Conservation (phyloP, 2,113 vertebrate genomes). For the Peromyscus californicus region DNA sequence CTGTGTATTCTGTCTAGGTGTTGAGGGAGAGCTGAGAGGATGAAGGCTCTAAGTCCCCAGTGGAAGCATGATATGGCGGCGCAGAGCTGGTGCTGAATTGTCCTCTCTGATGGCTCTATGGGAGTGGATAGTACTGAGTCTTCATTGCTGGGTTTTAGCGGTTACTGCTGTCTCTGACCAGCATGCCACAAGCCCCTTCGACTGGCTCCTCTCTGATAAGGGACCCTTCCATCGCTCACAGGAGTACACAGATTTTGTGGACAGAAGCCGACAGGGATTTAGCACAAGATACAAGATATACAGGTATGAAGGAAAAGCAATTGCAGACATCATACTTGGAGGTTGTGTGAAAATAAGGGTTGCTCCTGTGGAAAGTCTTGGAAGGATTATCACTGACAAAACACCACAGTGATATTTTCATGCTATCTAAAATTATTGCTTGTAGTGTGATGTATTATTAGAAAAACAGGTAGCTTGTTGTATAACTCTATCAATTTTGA, state of each 20-base stretch:
- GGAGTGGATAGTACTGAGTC: constrained; percentile 96
- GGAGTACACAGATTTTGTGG: constrained; percentile 99
- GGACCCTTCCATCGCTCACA: constrained; percentile 98
- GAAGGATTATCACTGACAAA: constrained; percentile 55
- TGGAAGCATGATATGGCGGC: constrained; percentile 94
- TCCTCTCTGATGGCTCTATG: constrained; percentile 99
- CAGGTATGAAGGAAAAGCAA: constrained; percentile 91
- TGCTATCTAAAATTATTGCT: constrained; percentile 69
- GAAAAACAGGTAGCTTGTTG: constrained; percentile 18
- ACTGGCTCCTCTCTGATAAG: constrained; percentile 99
- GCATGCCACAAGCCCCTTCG: constrained; percentile 96
- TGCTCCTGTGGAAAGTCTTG: constrained; percentile 77
- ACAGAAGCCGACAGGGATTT: constrained; percentile 98
- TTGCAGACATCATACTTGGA: constrained; percentile 57
- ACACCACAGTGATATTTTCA: constrained; percentile 42
- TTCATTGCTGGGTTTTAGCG: constrained; percentile 96
- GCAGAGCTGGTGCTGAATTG: constrained; percentile 94
- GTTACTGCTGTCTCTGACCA: constrained; percentile 93
- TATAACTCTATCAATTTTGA: not conserved
- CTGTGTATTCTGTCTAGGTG: constrained; percentile 90
- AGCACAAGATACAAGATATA: constrained; percentile 99
- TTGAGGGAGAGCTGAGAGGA: constrained; percentile 93
- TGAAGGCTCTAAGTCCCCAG: constrained; percentile 93
- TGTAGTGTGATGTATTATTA: constrained; percentile 29
- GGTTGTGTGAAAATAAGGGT: constrained; percentile 33